Base-by-base conservation (phyloP, 2,888 invertebrate genomes). In the Ichneumon xanthorius region DNA sequence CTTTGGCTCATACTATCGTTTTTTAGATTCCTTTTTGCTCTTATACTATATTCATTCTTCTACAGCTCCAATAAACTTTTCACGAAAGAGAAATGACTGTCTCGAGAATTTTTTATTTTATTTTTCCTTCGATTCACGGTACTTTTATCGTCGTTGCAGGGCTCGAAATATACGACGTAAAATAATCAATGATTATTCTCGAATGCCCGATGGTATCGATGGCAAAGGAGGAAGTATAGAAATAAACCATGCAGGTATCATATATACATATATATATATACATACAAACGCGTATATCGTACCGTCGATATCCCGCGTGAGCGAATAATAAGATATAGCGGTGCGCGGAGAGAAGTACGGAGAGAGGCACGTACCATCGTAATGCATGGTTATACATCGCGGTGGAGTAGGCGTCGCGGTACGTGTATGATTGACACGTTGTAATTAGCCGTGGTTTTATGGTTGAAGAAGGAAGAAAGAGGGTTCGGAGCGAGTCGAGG, bases 341-440 rank as follows among this genome's bases (percentile, higher is more conserved):
- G 45, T 67, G 67, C 19, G 76, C 53, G 68, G 19, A 37, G 58
- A 67, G 70, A 84, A 84, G 85, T 86, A 86, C 76, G 16, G 77
- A 82, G 77, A 82, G 80, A 86, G 87, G 84, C 87, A 82, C 85
- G 80, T 86, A 82, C 84, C 83, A 82, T 77, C 82, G 86, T 87
- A 88, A 88, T 88, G 86, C 86, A 87, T 82, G 87, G 86, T 87
- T 88, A 85, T 79, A 83, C 63, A 67, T 71, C 76, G 82, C 70
- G 55, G 73, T 40, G 83, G 89, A 89, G 87, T 88, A 89, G 87
- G 89, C 88, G 86, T 85, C 87, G 76, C 84, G 84, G 87, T 84
- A 83, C 87, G 89, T 90, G 91, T 89, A 90, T 90, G 91, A 91
- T 91, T 90, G 89, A 90, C 88, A 89, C 88, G 87, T 89, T 89